A percentile compares a stretch with the other conserved stretches of the same genome.
These are phyloP conservation scores for Smithornis capensis DNA, from an alignment of 2,113 vertebrate species.

Conservation along the genomic window DNA sequence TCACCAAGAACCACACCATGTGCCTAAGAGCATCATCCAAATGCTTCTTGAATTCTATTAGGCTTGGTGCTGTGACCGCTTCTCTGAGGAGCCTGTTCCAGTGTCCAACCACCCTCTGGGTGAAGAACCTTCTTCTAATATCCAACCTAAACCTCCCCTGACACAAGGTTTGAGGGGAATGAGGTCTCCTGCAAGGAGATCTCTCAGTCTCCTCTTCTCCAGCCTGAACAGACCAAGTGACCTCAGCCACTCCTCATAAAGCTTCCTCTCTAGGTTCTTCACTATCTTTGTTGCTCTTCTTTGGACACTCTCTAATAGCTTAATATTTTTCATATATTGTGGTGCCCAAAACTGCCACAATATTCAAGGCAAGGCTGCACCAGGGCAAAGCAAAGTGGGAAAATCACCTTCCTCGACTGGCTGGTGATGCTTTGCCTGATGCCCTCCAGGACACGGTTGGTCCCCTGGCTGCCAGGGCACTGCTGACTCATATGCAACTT, in stretches of 20 bases:
- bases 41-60: neutral
- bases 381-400: no score
- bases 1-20: neutral
- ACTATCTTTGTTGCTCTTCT: neutral
- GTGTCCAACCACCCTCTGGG: neutral
- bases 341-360: no score
- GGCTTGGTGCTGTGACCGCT: neutral
- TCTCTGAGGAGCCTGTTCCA: neutral
- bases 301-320: no score
- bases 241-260: neutral
- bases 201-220: neutral
- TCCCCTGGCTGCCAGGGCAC: neutral
- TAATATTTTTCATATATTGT: no score
- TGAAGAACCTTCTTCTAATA: neutral
- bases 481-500: neutral
- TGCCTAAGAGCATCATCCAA: neutral
- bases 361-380: no score
- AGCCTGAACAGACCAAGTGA: neutral
- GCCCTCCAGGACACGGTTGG: neutral
- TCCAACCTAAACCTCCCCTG: neutral
- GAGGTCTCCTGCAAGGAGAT: neutral
- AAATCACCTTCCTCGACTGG: neutral
- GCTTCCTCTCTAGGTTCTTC: neutral
- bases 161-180: neutral
- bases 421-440: neutral